These are phyloP conservation scores for Nasonovia ribisnigri DNA, from an alignment of 2,888 invertebrate species.

Conservation along the genomic window DNA sequence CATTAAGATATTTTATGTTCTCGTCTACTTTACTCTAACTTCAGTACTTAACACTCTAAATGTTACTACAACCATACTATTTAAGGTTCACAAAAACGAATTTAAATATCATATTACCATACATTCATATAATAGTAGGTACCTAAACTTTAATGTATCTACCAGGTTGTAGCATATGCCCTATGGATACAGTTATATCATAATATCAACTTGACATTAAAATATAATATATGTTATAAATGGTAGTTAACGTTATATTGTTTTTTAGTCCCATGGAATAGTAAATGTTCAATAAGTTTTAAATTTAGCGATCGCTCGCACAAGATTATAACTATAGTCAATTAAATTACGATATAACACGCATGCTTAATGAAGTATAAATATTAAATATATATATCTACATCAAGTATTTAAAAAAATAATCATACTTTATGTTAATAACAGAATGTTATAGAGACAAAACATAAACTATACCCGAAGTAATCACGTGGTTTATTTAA, in stretches of 20 bases:
- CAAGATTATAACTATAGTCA: neutral
- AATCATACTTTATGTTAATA: too few relatives aligned
- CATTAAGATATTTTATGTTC: neutral
- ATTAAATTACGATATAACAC: neutral
- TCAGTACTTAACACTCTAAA: neutral
- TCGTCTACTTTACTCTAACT: neutral
- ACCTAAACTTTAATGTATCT: neutral
- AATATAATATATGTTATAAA: neutral
- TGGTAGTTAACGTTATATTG: neutral
- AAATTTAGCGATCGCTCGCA: neutral
- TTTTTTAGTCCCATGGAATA: neutral
- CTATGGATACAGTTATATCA: neutral
- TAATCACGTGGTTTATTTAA: neutral
- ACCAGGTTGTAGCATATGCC: neutral
- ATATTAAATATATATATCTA: too few relatives aligned
- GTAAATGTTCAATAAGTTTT: slow-evolving; percentile 21
- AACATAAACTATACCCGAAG: neutral
- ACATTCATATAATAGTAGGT: neutral
- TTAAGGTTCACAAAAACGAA: neutral
- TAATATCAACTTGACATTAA: neutral
- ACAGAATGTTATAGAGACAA: neutral
- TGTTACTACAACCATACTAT: neutral
- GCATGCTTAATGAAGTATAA: neutral
- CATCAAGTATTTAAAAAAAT: neutral
- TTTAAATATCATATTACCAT: neutral